phyloP scores from a whole-genome alignment of 1,140 invertebrate species.

The Rhagoletis zephyria region DNA sequence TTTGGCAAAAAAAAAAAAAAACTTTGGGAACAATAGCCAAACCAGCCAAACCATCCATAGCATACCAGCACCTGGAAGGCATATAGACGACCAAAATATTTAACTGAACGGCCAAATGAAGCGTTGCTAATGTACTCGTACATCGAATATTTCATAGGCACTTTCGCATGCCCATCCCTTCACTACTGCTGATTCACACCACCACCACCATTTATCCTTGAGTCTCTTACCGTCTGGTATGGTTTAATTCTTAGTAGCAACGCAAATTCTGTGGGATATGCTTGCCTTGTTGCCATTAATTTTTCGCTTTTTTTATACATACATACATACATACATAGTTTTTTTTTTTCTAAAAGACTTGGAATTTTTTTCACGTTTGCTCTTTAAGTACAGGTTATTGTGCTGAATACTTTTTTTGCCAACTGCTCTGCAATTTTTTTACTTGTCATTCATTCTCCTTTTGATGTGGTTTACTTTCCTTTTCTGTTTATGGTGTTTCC shows the following conservation, averaged over 20 bases:
- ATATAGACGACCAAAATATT: conserved; percentile 6
- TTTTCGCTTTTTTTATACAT: background rate
- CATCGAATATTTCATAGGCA: background rate
- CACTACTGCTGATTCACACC: too few species aligned
- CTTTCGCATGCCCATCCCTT: background rate
- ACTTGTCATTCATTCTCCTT: background rate
- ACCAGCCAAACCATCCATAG: background rate
- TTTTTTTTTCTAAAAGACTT: background rate
- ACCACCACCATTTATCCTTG: background rate
- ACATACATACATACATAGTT: background rate
- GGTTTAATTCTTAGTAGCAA: background rate
- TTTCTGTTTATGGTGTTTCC: background rate
- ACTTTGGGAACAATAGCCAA: background rate
- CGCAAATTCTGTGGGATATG: too few species aligned
- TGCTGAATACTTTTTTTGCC: too few species aligned
- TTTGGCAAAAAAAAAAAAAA: background rate
- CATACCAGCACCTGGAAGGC: background rate
- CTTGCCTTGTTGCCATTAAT: background rate
- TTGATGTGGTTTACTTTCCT: background rate
- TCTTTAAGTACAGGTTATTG: too few species aligned
- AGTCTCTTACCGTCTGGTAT: background rate
- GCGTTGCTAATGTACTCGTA: background rate
- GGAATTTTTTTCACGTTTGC: too few species aligned
- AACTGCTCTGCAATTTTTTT: background rate
- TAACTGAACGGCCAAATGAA: background rate